Percentiles rank a stretch among this genome's conserved stretches.
These are phyloP conservation scores for Bombycilla garrulus DNA, from an alignment of 2,113 vertebrate species.

Conservation along the genomic window DNA sequence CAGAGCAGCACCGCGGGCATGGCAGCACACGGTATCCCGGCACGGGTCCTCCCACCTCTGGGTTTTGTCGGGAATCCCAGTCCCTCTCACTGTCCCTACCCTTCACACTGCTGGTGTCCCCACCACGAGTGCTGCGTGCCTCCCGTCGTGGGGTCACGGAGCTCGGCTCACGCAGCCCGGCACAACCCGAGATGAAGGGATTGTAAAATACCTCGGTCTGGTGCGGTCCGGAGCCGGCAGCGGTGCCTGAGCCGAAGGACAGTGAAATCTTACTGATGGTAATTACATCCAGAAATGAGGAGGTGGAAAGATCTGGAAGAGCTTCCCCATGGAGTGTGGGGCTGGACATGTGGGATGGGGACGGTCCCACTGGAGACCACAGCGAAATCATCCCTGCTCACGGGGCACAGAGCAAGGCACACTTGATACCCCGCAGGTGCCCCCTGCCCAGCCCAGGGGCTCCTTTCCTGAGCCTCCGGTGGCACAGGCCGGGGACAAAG, in stretches of 20 bases:
- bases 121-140: rapidly evolving
- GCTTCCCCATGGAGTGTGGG: rapidly evolving
- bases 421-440: rapidly evolving
- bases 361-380: background rate
- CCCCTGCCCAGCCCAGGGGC: too few species aligned
- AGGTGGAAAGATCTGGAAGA: background rate
- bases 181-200: background rate
- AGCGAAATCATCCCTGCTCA: background rate
- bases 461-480: background rate
- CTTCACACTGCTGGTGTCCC: background rate
- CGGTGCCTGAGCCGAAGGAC: background rate
- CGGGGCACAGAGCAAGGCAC: rapidly evolving
- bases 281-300: background rate
- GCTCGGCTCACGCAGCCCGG: background rate
- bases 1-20: background rate
- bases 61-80: background rate
- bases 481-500: background rate
- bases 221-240: background rate
- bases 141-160: rapidly evolving
- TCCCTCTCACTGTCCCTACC: rapidly evolving
- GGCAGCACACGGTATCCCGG: rapidly evolving
- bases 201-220: too few species aligned
- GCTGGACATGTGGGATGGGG: background rate
- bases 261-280: background rate
- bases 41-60: rapidly evolving